These are phyloP conservation scores for Podargus strigoides DNA, from an alignment of 2,797 vertebrate species.

Conservation along the genomic window DNA sequence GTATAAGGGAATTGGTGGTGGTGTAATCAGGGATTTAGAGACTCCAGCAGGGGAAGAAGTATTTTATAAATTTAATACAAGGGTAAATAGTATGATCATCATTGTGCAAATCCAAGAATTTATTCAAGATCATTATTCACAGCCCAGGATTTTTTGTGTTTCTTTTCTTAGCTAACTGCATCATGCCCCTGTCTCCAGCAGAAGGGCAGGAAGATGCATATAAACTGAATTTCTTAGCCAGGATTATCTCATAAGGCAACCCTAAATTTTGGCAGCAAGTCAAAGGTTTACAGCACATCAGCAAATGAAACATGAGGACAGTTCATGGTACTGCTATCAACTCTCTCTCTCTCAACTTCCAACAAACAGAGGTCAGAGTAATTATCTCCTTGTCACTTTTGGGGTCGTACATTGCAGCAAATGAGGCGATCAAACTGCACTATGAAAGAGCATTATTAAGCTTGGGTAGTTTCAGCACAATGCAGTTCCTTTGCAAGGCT, in stretches of 20 bases:
- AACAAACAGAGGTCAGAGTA: not conserved
- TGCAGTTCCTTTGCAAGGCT: not conserved
- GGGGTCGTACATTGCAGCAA: not conserved
- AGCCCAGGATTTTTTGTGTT: not conserved
- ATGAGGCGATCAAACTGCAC: not conserved
- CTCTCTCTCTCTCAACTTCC: not conserved
- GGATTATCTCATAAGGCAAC: slow-evolving; percentile 9
- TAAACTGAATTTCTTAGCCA: not conserved
- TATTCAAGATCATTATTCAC: not conserved
- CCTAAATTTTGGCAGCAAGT: not conserved
- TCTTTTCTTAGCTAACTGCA: slow-evolving; percentile 39
- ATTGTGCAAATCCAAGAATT: slow-evolving; percentile 21
- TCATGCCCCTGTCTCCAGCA: not conserved
- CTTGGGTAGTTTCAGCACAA: not conserved
- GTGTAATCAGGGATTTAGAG: slow-evolving; percentile 32
- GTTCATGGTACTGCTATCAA: not conserved
- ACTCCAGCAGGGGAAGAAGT: not conserved
- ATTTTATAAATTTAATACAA: slow-evolving; percentile 17
- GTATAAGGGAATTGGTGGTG: not conserved
- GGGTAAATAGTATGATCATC: slow-evolving; percentile 7
- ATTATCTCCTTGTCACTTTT: not conserved
- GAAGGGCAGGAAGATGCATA: slow-evolving; percentile 4
- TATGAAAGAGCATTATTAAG: not conserved
- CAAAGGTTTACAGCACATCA: slow-evolving; percentile 23
- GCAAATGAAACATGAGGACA: not conserved